phyloP scores from a whole-genome alignment of 2,888 invertebrate genomes.

The Thecocarcelia acutangulata region DNA sequence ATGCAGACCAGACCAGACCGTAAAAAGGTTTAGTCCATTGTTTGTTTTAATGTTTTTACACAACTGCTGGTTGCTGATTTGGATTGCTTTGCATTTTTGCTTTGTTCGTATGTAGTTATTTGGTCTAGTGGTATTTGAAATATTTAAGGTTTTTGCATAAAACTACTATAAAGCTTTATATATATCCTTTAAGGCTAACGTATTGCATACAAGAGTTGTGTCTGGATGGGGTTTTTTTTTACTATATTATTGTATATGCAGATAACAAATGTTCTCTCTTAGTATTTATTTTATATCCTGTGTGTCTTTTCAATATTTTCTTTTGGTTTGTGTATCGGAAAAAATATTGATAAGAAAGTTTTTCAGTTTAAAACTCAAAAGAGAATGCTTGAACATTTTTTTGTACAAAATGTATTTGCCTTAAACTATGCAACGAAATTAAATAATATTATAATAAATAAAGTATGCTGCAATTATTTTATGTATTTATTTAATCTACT shows the following conservation, averaged over 20 bases:
- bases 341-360: constrained; percentile 20
- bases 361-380: constrained; percentile 33
- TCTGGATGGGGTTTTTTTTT: background rate
- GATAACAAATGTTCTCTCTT: too few relatives aligned
- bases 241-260: background rate
- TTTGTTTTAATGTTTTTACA: constrained; percentile 53
- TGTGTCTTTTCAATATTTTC: background rate
- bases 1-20: constrained; percentile 19
- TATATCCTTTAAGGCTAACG: constrained; percentile 1
- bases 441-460: too few relatives aligned
- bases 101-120: constrained; percentile 12
- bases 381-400: too few relatives aligned
- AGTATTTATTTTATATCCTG: too few relatives aligned
- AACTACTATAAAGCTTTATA: constrained; percentile 10
- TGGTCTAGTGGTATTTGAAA: constrained; percentile 6
- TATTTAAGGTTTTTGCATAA: constrained; percentile 6
- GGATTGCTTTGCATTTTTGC: constrained; percentile 23
- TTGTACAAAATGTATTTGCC: background rate
- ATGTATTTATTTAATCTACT: too few relatives aligned
- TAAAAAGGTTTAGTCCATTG: constrained; percentile 50
- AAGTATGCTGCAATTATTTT: too few relatives aligned
- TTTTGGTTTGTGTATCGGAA: constrained; percentile 18
- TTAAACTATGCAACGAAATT: constrained; percentile 38
- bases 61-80: constrained; percentile 20
- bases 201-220: background rate